Evolutionary conservation across 2,113 vertebrate genomes (phyloP), one percentile per base, ranked within the genome.

Genomic region (Aldabrachelys gigantea): DNA sequence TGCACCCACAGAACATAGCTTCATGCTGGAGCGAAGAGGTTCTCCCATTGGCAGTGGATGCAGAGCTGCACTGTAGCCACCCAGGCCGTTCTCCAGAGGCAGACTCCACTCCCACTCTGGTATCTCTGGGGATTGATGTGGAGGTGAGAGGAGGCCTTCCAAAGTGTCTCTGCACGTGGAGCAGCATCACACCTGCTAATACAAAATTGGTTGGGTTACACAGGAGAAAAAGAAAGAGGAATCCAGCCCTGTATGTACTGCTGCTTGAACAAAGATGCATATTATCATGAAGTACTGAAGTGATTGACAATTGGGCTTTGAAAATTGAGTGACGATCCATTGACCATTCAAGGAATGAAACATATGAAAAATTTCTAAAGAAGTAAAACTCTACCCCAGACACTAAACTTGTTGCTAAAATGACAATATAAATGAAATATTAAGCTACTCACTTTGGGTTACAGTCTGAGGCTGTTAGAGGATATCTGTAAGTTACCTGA

Each of bases 111-210:
- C 82, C 3, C 31, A 69, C 16, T 8, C 31, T 69, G 62, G 0
- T 86, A 25, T 59, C 95, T 94, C 3, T 76, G 56, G 56, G 56
- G 56, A 12, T 6, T 59, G 27, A 59, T 59, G 8, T 59, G 56
- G 10, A 29, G 25, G 25, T 59, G 56, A 59, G 10, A 59, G 56
- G 56, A 4, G 27, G 25, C 25, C n/a, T 47, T 81, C 41, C n/a
- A 2, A 2, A 12, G 8, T 0, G 0, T 21, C 11, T 1, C 16
- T 84, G 50, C 54, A 29, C 31, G 31, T 44, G 13, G 16, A 25
- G 17, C 17, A 25, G 27, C 10, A 41, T 29, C 25, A n/a, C 53
- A 25, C 19, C 25, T 8, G 19, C n/a, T 47, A 72, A 6, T 11
- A 1, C 69, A 75, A 59, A 14, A 38, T 84, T 47, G 90, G 72